phyloP scores from a whole-genome alignment of 2,113 vertebrate genomes.

The Rousettus leschenaultii region DNA sequence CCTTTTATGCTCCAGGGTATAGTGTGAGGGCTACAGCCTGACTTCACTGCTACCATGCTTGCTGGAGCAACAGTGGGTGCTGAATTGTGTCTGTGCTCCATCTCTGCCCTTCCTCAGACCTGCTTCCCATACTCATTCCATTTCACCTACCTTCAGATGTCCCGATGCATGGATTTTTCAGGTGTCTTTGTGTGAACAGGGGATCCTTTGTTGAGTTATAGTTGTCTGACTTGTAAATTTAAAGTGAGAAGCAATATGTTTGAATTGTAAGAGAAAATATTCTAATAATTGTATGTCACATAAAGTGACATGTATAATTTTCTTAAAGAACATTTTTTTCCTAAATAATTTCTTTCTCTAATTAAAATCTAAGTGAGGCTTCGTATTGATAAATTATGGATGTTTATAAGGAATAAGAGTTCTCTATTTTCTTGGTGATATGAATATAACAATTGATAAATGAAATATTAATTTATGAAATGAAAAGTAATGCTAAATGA shows the following conservation, averaged over 20 bases:
- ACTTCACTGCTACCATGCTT: not conserved
- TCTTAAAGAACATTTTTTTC: slow-evolving; percentile 9
- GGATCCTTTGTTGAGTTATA: not conserved
- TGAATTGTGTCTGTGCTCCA: not conserved
- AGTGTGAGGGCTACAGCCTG: not conserved
- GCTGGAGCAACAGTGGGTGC: not conserved
- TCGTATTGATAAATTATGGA: not conserved
- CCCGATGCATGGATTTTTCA: not conserved
- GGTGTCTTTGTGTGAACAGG: not conserved
- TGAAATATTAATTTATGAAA: not conserved
- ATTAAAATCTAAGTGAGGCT: slow-evolving; percentile 23
- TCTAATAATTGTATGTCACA: slow-evolving; percentile 9
- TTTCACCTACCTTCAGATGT: not conserved
- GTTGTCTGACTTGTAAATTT: not conserved
- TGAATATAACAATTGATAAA: not conserved
- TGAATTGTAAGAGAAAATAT: slow-evolving; percentile 42
- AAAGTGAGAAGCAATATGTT: slow-evolving; percentile 1
- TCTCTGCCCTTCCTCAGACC: not conserved
- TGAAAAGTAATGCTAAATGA: not conserved
- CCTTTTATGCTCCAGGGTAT: not conserved
- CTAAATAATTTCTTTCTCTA: slow-evolving; percentile 2
- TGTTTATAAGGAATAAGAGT: slow-evolving; percentile 24
- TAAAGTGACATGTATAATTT: slow-evolving; percentile 59
- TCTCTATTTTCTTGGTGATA: not conserved
- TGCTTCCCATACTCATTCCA: not conserved